Percentiles rank a stretch among this genome's conserved stretches.
These are phyloP conservation scores for Amiota communis DNA, from an alignment of 2,888 invertebrate genomes.

Conservation along the genomic window DNA sequence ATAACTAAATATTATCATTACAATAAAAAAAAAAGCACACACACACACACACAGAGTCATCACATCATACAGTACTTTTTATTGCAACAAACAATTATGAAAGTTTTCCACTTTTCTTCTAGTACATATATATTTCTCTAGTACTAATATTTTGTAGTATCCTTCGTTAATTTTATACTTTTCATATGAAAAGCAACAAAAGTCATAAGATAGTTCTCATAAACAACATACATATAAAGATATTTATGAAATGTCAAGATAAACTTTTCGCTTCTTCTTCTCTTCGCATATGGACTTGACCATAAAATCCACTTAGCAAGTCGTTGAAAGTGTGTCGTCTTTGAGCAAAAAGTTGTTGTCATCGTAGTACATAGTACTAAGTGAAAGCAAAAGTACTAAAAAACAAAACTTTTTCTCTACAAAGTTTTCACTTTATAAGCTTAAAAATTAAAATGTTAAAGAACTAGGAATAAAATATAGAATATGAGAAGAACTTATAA, in stretches of 20 bases:
- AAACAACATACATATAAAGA: neutral
- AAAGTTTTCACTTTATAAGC: too few species aligned
- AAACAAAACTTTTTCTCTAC: too few species aligned
- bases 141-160: neutral
- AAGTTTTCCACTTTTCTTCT: neutral
- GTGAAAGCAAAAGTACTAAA: too few species aligned
- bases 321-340: constrained; percentile 7
- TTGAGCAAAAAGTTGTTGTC: constrained; percentile 13
- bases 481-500: too few species aligned
- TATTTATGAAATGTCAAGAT: constrained; percentile 7
- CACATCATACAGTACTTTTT: too few species aligned
- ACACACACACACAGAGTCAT: too few species aligned
- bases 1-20: neutral
- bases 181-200: constrained; percentile 5
- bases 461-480: neutral
- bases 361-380: too few species aligned
- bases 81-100: neutral
- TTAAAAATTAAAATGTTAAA: neutral
- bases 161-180: neutral
- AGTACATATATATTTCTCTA: too few species aligned
- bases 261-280: constrained; percentile 1
- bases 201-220: too few species aligned
- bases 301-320: constrained; percentile 25
- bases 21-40: neutral
- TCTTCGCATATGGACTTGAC: neutral